phyloP scores from a whole-genome alignment of 1,140 invertebrate species.

The Mya arenaria region DNA sequence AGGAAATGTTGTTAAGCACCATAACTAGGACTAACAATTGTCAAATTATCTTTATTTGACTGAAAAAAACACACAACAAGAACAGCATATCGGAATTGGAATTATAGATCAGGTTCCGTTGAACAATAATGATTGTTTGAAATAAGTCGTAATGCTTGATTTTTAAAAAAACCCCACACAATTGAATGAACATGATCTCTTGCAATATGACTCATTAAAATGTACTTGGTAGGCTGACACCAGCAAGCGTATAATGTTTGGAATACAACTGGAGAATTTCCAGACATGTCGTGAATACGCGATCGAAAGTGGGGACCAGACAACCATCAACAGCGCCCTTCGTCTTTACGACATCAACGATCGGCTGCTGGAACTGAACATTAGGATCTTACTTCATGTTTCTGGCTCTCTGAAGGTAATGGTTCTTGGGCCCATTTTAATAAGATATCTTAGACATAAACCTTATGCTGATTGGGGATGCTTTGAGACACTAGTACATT shows the following conservation, averaged over 20 bases:
- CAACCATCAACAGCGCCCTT: constrained; percentile 79
- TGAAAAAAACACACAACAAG: too few species aligned
- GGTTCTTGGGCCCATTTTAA: too few species aligned
- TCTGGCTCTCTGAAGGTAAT: constrained; percentile 84
- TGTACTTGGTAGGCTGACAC: constrained; percentile 89
- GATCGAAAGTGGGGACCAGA: constrained; percentile 80
- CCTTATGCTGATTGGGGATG: too few species aligned
- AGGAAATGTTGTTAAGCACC: too few species aligned
- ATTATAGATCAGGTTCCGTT: too few species aligned
- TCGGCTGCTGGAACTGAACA: constrained; percentile 89
- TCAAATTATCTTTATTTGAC: too few species aligned
- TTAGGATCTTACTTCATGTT: constrained; percentile 82
- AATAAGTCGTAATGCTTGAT: background rate
- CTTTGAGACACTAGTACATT: too few species aligned
- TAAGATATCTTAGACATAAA: too few species aligned
- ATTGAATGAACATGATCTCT: constrained; percentile 1
- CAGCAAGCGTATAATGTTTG: constrained; percentile 87
- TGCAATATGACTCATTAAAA: too few species aligned
- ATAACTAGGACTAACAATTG: too few species aligned
- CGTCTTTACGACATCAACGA: constrained; percentile 87
- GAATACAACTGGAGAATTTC: constrained; percentile 92
- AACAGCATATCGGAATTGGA: too few species aligned
- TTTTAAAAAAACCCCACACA: background rate
- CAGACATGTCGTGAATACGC: constrained; percentile 85
- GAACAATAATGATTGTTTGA: too few species aligned